Evolutionary conservation across 2,113 vertebrate species (phyloP).

Genomic region (Ploceus nigricollis): DNA sequence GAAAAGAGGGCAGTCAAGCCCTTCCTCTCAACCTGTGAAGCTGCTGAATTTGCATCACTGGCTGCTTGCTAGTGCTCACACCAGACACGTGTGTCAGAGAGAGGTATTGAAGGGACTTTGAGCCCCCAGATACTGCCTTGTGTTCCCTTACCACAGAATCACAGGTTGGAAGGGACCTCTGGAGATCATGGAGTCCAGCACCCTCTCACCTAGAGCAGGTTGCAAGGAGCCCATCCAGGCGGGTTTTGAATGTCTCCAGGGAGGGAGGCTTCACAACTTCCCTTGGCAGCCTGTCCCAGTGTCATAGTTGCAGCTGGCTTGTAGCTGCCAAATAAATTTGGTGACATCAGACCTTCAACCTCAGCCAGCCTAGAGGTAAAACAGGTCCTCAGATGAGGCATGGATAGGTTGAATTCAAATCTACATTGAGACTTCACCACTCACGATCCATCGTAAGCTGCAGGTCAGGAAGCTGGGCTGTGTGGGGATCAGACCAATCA

Average conservation of each 20-base stretch:
- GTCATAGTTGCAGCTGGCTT: too few species aligned
- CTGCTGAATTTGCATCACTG: neutral
- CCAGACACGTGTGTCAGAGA: neutral
- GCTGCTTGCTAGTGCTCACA: neutral
- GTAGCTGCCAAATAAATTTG: too few species aligned
- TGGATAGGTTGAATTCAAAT: too few species aligned
- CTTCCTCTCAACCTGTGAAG: neutral
- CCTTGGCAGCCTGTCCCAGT: neutral
- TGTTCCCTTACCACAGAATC: neutral
- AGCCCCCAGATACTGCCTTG: neutral
- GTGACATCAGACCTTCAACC: too few species aligned
- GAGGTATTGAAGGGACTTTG: neutral
- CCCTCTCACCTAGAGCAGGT: neutral
- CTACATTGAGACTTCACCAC: too few species aligned
- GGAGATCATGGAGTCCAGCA: neutral
- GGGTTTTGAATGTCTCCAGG: neutral
- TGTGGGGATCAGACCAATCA: too few species aligned
- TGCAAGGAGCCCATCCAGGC: neutral
- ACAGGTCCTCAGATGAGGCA: too few species aligned
- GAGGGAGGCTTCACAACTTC: neutral
- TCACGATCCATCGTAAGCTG: too few species aligned
- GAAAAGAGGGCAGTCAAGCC: neutral
- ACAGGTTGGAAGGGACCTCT: neutral
- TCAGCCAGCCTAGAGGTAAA: too few species aligned
- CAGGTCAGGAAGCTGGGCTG: too few species aligned